Evolutionary conservation across 2,113 vertebrate genomes (phyloP).

Genomic region (Trichomycterus rosablanca): DNA sequence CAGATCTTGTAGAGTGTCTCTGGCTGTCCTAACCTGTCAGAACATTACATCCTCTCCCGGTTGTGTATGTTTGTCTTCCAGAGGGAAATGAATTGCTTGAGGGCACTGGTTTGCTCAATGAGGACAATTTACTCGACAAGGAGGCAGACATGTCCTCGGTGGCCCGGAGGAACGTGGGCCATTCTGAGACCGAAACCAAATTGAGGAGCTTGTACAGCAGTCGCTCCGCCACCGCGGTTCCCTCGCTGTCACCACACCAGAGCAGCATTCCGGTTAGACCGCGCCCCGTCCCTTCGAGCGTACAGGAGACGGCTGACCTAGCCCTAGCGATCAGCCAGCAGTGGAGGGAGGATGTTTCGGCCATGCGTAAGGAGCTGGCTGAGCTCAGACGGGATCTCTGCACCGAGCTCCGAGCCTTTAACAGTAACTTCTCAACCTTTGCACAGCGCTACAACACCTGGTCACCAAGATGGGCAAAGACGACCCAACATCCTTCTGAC

Average conservation of each 20-base stretch:
- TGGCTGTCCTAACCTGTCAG: constrained; percentile 67
- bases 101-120: constrained; percentile 69
- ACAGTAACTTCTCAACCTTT: constrained; percentile 71
- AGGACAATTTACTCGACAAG: constrained; percentile 63
- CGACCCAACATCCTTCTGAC: constrained; percentile 44
- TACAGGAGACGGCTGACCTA: constrained; percentile 67
- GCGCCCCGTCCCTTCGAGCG: constrained; percentile 66
- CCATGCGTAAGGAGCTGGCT: constrained; percentile 70
- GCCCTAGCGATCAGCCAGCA: constrained; percentile 72
- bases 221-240: constrained; percentile 58
- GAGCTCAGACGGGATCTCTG: constrained; percentile 70
- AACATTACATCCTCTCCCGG: constrained; percentile 56
- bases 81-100: constrained; percentile 75
- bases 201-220: constrained; percentile 55
- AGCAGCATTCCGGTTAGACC: constrained; percentile 42
- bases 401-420: constrained; percentile 71
- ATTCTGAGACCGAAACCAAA: constrained; percentile 65
- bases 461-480: constrained; percentile 62
- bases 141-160: constrained; percentile 64
- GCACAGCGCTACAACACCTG: constrained; percentile 74
- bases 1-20: constrained; percentile 60
- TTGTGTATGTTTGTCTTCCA: constrained; percentile 76
- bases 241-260: constrained; percentile 60
- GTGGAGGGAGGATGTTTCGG: constrained; percentile 73
- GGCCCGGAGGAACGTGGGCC: constrained; percentile 65